Conservation (phyloP, 2,888 invertebrate species). For the Troilus luridus region DNA sequence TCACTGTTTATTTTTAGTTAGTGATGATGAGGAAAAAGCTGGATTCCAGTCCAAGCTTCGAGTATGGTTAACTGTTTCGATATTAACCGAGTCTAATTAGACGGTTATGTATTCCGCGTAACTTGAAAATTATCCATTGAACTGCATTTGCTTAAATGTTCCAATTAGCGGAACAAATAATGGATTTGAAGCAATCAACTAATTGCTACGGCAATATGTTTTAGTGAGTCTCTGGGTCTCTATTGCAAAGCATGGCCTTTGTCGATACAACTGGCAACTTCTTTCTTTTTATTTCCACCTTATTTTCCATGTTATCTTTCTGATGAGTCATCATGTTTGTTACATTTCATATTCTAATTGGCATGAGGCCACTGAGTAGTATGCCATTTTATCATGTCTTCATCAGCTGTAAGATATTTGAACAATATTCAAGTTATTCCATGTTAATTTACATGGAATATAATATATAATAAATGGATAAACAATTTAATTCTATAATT, state of each 20-base stretch:
- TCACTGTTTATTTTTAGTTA: background rate
- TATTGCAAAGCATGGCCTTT: background rate
- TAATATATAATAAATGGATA: too few species aligned
- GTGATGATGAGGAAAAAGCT: background rate
- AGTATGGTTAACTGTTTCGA: background rate
- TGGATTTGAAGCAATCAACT: background rate
- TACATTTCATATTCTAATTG: too few species aligned
- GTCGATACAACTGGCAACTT: background rate
- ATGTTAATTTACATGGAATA: too few species aligned
- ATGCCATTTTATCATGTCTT: too few species aligned
- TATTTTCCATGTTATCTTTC: background rate
- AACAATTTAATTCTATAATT: too few species aligned
- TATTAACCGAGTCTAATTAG: background rate
- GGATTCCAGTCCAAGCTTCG: background rate
- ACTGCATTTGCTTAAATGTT: background rate
- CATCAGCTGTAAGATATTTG: too few species aligned
- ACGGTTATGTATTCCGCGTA: background rate
- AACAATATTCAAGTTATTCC: too few species aligned
- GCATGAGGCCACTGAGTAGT: too few species aligned
- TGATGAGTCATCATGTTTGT: background rate
- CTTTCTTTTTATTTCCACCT: background rate
- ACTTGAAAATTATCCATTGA: background rate
- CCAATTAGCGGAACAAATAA: background rate
- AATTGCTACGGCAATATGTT: background rate
- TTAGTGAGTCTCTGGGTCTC: background rate